Evolutionary conservation across 2,797 vertebrate species (phyloP), one percentile per base, ranked within the genome.

Genomic region (Coregonus suidteri): DNA sequence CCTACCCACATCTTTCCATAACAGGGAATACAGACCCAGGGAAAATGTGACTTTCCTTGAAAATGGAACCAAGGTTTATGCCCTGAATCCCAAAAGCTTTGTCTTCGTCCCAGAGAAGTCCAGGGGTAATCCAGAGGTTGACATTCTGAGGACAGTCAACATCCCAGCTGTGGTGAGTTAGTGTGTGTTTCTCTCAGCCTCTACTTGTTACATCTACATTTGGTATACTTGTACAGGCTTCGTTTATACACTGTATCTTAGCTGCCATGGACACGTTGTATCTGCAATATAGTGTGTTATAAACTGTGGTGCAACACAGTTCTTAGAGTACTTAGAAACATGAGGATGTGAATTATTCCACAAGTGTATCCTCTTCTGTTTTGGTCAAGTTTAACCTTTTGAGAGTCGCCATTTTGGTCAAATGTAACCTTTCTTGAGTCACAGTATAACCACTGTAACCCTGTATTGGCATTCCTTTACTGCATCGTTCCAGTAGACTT

Each of bases 91-190:
- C 70, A 95, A 95, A 87, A 91, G 87, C 2, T 95, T 95, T 74
- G 94, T 95, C 66, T 95, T 95, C 81, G 90, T 95, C 76, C 93
- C 86, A 0, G 92, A 95, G 89, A 95, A 94, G 92, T 95, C 95
- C 0, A 83, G 62, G 0, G 95, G 95, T 52, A 75, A 95, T 81
- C 95, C 95, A 0, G 75, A 91, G 82, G 89, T 92, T 1, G 95
- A 95, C 84, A 4, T 91, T 5, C 0, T 95, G 87, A 91, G 79
- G 65, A 95, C 94, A 0, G 88, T 95, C 77, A 95, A 95, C 89
- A 95, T 95, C 82, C 94, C 95, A 0, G 88, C 80, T 53, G 93
- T 95, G 91, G 95, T 95, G 85, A 93, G 94, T 70, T 56, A 1
- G 6, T 71, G 31, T 16, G 71, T 4, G 53, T 41, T 35, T 34